Base-by-base conservation (phyloP, 2,888 invertebrate species). In the Brachypterus glaber region DNA sequence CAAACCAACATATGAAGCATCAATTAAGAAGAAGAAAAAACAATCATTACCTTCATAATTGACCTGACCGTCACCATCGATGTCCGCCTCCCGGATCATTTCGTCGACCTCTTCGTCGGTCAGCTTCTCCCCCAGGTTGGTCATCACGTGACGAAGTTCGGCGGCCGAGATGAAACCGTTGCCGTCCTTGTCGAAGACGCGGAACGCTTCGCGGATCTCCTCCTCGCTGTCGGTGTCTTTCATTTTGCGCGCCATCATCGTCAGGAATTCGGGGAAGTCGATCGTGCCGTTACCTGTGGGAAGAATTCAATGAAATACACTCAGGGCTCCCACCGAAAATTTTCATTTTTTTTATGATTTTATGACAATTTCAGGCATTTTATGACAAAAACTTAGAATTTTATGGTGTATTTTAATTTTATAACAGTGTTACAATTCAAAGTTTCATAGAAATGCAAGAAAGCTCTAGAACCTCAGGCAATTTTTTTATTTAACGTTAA, bases 201-300 rank as follows among this genome's bases (percentile, higher is more conserved):
- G 83, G 84, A 96, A 90, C 56, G 96, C 96, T 71, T 97, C 96
- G 69, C 95, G 84, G 70, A 97, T 95, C 73, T 97, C 96, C 71
- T 96, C 95, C 78, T 95, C 95, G 68, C 92, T 89, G 74, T 98
- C 97, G 53, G 96, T 96, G 75, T 97, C 96, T 72, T 97, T 96
- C 93, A 97, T 96, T 80, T 97, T 98, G 65, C 96, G 83, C 62
- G 97, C 97, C 97, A 98, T 98, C 96, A 98, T 97, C 67, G 96
- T 96, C 62, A 98, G 80, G 78, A 98, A 98, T 74, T 98, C 97
- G 58, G 96, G 96, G 73, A 98, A 98, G 76, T 98, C 97, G 72
- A 98, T 97, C 68, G 96, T 97, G 64, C 97, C 97, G 72, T 97
- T 97, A 63, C 95, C 96, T 96, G 12, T n/a, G n/a, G n/a, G n/a